Percentiles rank a stretch among this genome's conserved stretches.
These are phyloP conservation scores for Chitala chitala DNA, from an alignment of 2,113 vertebrate species.

Conservation along the genomic window DNA sequence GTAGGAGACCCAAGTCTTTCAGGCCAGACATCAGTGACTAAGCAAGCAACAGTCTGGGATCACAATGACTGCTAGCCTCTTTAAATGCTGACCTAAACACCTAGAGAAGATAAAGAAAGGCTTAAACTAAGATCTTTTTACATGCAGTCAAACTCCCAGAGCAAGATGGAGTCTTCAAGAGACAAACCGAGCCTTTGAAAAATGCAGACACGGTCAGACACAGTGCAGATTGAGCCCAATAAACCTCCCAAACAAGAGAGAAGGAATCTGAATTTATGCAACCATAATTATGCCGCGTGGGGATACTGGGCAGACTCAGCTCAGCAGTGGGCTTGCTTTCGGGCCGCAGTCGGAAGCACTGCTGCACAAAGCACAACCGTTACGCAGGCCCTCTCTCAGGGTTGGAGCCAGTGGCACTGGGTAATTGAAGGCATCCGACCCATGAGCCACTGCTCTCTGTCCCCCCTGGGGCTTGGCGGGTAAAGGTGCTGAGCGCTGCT, in stretches of 20 bases:
- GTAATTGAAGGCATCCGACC: background rate
- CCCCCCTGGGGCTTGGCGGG: too few relatives aligned
- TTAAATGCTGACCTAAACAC: too few relatives aligned
- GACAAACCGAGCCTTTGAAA: slow-evolving; percentile 25
- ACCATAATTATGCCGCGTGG: slow-evolving; percentile 45
- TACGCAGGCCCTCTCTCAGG: background rate
- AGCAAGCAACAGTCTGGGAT: too few relatives aligned
- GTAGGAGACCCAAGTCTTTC: too few relatives aligned
- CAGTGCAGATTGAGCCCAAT: slow-evolving; percentile 41
- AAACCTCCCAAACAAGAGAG: slow-evolving; percentile 32
- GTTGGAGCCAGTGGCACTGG: background rate
- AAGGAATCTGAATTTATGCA: slow-evolving; percentile 45
- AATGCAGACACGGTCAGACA: slow-evolving; percentile 41
- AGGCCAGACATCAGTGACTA: too few relatives aligned
- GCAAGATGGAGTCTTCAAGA: slow-evolving; percentile 38
- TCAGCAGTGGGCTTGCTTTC: slow-evolving; percentile 39
- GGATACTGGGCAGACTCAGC: slow-evolving; percentile 42
- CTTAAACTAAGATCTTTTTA: too few relatives aligned
- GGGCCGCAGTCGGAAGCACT: too few relatives aligned
- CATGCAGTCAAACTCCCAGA: slow-evolving; percentile 45
- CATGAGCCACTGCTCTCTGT: background rate
- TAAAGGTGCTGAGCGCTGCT: too few relatives aligned
- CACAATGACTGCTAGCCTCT: too few relatives aligned
- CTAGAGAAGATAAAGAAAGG: too few relatives aligned
- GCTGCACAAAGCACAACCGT: slow-evolving; percentile 31